Base-by-base conservation (phyloP, 2,888 invertebrate genomes). In the Pheosia gnoma region DNA sequence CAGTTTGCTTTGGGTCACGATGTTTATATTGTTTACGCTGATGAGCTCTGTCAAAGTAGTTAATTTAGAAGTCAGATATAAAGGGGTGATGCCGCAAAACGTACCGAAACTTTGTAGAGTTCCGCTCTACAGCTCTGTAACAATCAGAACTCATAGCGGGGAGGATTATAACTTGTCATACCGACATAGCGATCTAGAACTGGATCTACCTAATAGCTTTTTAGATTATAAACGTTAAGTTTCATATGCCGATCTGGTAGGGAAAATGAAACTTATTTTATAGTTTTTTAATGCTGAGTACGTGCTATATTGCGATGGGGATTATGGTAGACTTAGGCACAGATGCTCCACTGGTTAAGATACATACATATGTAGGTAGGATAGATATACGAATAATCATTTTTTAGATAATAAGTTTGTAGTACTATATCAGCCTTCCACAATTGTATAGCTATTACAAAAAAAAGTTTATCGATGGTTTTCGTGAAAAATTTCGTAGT, bases 31-130 rank as follows among this genome's bases (percentile, higher is more conserved):
- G 65, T 71, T 68, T 74, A 70, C 59, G 66, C 57, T 71, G 70
- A 77, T 72, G 75, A 74, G 72, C 66, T 72, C 62, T 63, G 68
- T 72, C 67, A 69, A 70, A 62, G 70, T 68, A 75, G 73, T 77
- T 62, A 72, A 75, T 80, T 75, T 66, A 70, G 71, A 78, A 78
- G 75, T 74, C 73, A 75, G 68, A 69, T 59, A 67, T 66, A 73
- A 68, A 74, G 67, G 68, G 65, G 68, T 70, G 68, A 70, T 66
- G 68, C 60, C 60, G 68, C 62, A 61, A 59, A 73, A 70, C 72
- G 70, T 63, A 59, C 47, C 13, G 51, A 65, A 67, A 71, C 66
- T 73, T 67, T 59, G 47, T 58, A 57, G 53, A 38, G 41, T 41
- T 38, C 39, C 39, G 56, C 39, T 56, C 45, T 51, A 53, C 60